Evolutionary conservation across 92 coral and sea anemone genomes (phyloP), one percentile per base, ranked within the genome.

Genomic region (Galaxea fascicularis): DNA sequence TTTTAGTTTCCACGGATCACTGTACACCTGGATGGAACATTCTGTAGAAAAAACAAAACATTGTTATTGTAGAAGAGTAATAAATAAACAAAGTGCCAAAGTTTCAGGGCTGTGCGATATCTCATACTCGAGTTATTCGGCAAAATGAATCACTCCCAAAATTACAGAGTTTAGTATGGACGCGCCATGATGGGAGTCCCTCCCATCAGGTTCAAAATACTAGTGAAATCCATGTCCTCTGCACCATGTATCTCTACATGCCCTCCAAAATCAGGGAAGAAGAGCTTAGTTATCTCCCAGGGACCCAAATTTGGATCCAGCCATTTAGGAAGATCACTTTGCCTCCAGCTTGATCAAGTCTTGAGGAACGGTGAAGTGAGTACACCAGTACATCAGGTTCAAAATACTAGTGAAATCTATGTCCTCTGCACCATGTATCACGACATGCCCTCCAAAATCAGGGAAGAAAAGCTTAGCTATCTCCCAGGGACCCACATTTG

Each of bases 141-240:
- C n/a, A n/a, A n/a, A n/a, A n/a, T n/a, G n/a, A n/a, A n/a, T n/a
- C n/a, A n/a, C n/a, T n/a, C n/a, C n/a, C n/a, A n/a, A n/a, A n/a
- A n/a, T n/a, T n/a, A n/a, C n/a, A n/a, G n/a, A n/a, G n/a, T n/a
- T n/a, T n/a, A n/a, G n/a, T n/a, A n/a, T n/a, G n/a, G n/a, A n/a
- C n/a, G n/a, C n/a, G n/a, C n/a, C 85, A 79, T 16, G 86, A 87
- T 46, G 82, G 82, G 1, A 94, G 92, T n/a, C n/a, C n/a, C n/a
- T n/a, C n/a, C n/a, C 52, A 94, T 76, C 18, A 94, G 83, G 65
- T 94, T 91, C 39, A 94, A 83, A 21, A 94, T 89, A 12, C 98
- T 95, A 16, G 93, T 89, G 25, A 85, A 5, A 0, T 49, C 56
- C 56, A 49, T 49, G 56, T 49, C 56, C 0, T 49, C 56, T 9